phyloP scores from a whole-genome alignment of 2,113 vertebrate species.

The Muscicapa adusta region DNA sequence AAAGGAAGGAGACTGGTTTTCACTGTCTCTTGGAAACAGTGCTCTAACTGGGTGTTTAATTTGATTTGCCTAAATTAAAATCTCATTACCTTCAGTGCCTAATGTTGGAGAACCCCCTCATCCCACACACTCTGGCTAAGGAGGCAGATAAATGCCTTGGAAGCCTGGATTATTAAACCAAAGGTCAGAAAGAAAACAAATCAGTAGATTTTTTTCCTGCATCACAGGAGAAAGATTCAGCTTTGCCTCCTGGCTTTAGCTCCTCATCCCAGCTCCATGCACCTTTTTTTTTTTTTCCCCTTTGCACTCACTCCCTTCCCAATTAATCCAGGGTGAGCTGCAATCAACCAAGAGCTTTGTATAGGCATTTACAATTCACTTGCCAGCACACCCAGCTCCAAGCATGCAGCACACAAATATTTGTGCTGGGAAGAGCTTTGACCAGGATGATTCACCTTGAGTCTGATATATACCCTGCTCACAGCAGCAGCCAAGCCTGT shows the following conservation, averaged over 20 bases:
- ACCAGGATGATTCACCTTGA: neutral
- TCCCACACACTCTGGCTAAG: neutral
- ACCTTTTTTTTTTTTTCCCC: neutral
- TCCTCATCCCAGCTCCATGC: neutral
- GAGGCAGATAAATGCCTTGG: neutral
- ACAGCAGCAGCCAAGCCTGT: neutral
- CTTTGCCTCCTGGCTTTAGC: neutral
- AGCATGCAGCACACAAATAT: neutral
- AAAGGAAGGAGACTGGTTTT: neutral
- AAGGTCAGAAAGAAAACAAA: neutral
- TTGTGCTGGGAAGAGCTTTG: neutral
- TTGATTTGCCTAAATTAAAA: neutral
- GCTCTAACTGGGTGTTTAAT: neutral
- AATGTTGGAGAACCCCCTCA: neutral
- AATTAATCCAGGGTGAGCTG: neutral
- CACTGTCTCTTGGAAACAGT: neutral
- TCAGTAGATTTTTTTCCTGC: neutral
- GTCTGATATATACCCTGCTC: neutral
- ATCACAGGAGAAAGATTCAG: neutral
- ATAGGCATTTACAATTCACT: neutral
- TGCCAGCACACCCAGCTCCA: neutral
- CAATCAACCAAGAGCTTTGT: neutral
- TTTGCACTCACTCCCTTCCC: neutral
- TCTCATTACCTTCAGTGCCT: neutral
- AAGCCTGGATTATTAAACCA: neutral